Evolutionary conservation across 1,140 invertebrate species (phyloP).

Genomic region (Rhopalosiphum maidis): DNA sequence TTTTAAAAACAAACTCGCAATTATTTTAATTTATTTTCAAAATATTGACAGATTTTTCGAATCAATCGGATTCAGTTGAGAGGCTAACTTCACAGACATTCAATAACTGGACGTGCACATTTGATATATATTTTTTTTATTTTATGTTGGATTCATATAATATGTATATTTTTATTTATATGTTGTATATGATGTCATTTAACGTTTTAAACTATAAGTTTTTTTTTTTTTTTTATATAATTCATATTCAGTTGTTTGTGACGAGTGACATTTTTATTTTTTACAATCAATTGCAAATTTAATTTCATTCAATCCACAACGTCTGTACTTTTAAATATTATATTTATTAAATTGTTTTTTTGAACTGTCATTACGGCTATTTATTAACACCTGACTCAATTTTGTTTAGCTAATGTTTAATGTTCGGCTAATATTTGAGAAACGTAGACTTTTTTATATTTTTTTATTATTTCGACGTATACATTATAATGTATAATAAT

Average conservation of each 20-base stretch:
- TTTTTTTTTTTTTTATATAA: background rate
- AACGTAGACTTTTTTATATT: background rate
- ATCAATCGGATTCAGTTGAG: background rate
- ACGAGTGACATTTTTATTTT: background rate
- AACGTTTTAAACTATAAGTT: background rate
- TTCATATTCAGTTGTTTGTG: background rate
- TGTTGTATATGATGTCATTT: background rate
- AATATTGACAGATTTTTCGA: background rate
- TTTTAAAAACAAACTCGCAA: no score
- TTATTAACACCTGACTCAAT: background rate
- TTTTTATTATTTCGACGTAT: background rate
- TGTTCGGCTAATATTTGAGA: background rate
- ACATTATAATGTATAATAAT: background rate
- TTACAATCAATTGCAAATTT: background rate
- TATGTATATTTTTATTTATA: no score
- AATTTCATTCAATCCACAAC: background rate
- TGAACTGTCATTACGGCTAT: background rate
- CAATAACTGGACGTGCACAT: background rate
- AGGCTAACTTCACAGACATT: background rate
- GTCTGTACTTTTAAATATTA: background rate
- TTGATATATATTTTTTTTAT: background rate
- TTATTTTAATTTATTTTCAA: background rate
- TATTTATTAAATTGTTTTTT: background rate
- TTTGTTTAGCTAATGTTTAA: background rate
- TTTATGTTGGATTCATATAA: background rate